A percentile compares a stretch with the other conserved stretches of the same genome.
Conservation (phyloP, 2,113 vertebrate species). For the Orientallactaga bullata region DNA sequence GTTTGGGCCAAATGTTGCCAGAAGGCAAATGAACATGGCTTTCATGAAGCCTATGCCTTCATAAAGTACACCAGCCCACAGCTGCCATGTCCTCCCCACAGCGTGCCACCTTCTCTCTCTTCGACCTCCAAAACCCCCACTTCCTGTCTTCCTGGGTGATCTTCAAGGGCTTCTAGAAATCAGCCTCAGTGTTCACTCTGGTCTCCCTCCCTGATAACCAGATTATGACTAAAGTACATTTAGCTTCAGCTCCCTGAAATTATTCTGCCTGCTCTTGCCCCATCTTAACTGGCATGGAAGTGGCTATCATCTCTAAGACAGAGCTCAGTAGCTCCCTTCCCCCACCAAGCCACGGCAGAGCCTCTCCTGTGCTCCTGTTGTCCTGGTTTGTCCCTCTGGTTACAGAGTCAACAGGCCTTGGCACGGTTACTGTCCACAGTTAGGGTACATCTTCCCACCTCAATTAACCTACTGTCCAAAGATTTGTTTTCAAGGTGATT, state of each 20-base stretch:
- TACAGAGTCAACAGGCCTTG: too few relatives aligned
- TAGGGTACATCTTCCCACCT: too few relatives aligned
- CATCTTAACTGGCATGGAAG: not conserved
- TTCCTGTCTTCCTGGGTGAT: not conserved
- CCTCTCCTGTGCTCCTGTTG: too few relatives aligned
- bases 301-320: too few relatives aligned
- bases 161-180: not conserved
- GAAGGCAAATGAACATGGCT: not conserved
- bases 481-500: too few relatives aligned
- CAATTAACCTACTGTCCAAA: too few relatives aligned
- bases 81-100: not conserved
- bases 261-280: not conserved
- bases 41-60: not conserved
- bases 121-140: not conserved
- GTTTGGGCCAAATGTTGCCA: not conserved
- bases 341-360: not conserved
- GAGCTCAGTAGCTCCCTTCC: too few relatives aligned
- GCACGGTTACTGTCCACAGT: too few relatives aligned
- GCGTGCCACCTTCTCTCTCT: too few relatives aligned
- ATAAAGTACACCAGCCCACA: not conserved
- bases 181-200: not conserved
- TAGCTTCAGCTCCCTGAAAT: not conserved
- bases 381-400: not conserved
- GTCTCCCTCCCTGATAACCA: not conserved
- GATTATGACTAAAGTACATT: not conserved